Conservation (phyloP, 2,797 vertebrate genomes). For the Cossypha polioptera region DNA sequence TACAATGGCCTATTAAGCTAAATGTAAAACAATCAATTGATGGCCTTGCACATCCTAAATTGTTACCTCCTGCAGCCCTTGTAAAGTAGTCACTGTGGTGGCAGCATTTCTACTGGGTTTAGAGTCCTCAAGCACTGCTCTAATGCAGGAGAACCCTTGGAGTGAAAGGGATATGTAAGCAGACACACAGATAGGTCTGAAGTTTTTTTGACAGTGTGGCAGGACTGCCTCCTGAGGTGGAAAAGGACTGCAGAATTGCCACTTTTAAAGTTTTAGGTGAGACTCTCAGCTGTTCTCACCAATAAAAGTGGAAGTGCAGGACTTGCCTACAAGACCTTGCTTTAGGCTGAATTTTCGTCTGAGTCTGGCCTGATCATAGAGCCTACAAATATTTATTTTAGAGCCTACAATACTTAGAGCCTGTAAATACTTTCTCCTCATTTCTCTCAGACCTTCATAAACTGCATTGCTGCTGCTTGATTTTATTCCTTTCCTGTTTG, state of each 20-base stretch:
- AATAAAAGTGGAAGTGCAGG: background rate
- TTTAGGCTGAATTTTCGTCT: background rate
- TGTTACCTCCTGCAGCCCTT: background rate
- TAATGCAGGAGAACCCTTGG: background rate
- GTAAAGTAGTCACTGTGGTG: background rate
- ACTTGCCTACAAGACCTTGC: background rate
- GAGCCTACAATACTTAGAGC: background rate
- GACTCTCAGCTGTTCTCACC: background rate
- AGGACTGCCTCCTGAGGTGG: background rate
- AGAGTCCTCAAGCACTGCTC: background rate
- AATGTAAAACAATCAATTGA: slow-evolving; percentile 37
- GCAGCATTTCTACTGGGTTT: background rate
- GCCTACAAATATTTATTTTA: background rate
- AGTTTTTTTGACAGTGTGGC: background rate
- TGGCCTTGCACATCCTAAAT: background rate
- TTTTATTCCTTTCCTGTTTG: background rate
- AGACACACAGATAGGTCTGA: background rate
- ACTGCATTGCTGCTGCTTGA: background rate
- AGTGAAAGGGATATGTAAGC: background rate
- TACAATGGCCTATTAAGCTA: slow-evolving; percentile 21
- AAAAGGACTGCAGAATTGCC: background rate
- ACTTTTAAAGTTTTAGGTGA: background rate
- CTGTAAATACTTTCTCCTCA: background rate
- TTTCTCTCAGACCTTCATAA: background rate
- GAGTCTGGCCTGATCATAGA: background rate